phyloP scores from a whole-genome alignment of 2,888 invertebrate species.

The Standfussiana lucernea region DNA sequence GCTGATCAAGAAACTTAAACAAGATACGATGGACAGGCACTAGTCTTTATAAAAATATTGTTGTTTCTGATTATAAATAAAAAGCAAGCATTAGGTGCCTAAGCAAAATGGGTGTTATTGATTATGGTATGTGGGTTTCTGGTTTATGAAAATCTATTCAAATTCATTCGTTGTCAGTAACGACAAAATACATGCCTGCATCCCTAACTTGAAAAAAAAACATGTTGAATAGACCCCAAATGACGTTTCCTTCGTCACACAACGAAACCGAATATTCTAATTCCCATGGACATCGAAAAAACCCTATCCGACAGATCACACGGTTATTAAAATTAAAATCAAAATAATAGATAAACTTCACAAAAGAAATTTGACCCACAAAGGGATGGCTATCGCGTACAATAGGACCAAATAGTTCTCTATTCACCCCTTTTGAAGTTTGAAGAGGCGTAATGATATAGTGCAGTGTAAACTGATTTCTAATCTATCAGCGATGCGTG shows the following conservation, averaged over 20 bases:
- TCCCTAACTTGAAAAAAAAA: background rate
- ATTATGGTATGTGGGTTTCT: background rate
- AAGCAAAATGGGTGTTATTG: background rate
- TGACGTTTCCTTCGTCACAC: conserved; percentile 31
- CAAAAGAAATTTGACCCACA: conserved; percentile 75
- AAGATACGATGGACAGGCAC: background rate
- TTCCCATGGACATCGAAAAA: conserved; percentile 50
- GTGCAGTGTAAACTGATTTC: conserved; percentile 53
- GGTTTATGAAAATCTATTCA: background rate
- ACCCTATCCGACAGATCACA: conserved; percentile 69
- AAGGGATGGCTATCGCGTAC: conserved; percentile 55
- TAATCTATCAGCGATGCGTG: conserved; percentile 70
- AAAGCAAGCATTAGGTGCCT: too few species aligned
- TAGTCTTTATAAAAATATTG: conserved; percentile 19
- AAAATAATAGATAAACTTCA: conserved; percentile 73
- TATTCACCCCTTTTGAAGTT: conserved; percentile 64
- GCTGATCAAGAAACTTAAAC: conserved; percentile 12
- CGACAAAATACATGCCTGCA: background rate
- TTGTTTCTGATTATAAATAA: background rate
- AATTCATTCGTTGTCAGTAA: background rate
- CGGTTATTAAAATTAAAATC: conserved; percentile 75
- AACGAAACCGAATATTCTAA: conserved; percentile 45
- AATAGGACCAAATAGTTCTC: conserved; percentile 58
- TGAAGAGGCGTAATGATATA: conserved; percentile 58
- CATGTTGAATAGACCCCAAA: conserved; percentile 26